phyloP scores from a whole-genome alignment of 2,113 vertebrate species.

The Agapornis roseicollis region DNA sequence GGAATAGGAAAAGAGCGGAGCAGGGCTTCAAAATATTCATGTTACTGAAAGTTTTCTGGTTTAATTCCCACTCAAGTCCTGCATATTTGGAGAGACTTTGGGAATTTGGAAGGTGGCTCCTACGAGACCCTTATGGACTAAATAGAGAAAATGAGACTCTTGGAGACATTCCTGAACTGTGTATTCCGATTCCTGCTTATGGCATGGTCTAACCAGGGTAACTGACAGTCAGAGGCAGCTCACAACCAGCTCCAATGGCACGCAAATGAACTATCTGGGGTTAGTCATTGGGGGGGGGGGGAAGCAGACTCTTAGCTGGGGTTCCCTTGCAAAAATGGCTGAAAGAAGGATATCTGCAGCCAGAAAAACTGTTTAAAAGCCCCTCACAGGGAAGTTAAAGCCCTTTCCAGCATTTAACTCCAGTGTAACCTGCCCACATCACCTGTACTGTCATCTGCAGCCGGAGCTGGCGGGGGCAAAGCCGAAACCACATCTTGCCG shows the following conservation, averaged over 20 bases:
- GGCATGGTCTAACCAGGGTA: background rate
- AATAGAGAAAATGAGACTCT: background rate
- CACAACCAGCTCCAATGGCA: background rate
- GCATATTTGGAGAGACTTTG: background rate
- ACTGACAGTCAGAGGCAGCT: background rate
- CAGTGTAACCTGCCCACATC: background rate
- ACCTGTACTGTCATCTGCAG: background rate
- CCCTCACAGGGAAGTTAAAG: background rate
- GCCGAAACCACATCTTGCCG: rapidly evolving
- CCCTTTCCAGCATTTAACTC: background rate
- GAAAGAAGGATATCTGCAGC: background rate
- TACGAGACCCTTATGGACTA: background rate
- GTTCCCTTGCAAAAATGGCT: background rate
- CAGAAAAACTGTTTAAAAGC: background rate
- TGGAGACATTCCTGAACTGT: rapidly evolving
- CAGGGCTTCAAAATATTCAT: background rate
- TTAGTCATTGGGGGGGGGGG: background rate
- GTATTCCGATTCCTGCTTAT: background rate
- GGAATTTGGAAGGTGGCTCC: background rate
- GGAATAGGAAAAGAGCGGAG: background rate
- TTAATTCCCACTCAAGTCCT: background rate
- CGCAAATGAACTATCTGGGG: background rate
- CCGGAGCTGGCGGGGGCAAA: background rate
- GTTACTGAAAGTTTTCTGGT: background rate
- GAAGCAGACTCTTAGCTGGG: background rate